phyloP scores from a whole-genome alignment of 2,797 vertebrate species.

The Spinus pinus region DNA sequence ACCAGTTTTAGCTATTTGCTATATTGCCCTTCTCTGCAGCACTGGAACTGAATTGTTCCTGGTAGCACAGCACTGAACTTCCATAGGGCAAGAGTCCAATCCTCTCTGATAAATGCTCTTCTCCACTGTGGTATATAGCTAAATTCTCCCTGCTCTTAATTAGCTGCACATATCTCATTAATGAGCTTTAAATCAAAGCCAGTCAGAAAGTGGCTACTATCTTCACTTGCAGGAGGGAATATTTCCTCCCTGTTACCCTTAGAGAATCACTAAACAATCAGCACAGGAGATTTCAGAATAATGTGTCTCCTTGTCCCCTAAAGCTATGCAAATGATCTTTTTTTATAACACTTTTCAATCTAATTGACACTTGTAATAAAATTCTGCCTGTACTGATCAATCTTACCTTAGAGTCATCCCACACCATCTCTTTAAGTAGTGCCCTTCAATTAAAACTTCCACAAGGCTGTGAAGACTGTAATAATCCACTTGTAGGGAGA shows the following conservation, averaged over 20 bases:
- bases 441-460: slow-evolving; percentile 60
- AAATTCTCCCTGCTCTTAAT: slow-evolving; percentile 53
- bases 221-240: slow-evolving; percentile 45
- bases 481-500: slow-evolving; percentile 53
- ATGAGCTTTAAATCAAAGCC: slow-evolving; percentile 54
- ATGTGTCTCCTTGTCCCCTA: slow-evolving; percentile 54
- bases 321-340: slow-evolving; percentile 65
- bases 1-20: slow-evolving; percentile 1
- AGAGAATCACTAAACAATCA: slow-evolving; percentile 54
- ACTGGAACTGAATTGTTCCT: background rate
- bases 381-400: slow-evolving; percentile 58
- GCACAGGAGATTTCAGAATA: slow-evolving; percentile 63
- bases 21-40: background rate
- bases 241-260: slow-evolving; percentile 37
- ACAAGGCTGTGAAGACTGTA: slow-evolving; percentile 37
- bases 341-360: slow-evolving; percentile 68
- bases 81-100: slow-evolving; percentile 18
- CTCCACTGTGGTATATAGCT: slow-evolving; percentile 25
- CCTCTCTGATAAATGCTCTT: slow-evolving; percentile 51
- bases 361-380: slow-evolving; percentile 71
- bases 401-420: slow-evolving; percentile 53
- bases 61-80: slow-evolving; percentile 23
- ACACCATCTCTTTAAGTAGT: slow-evolving; percentile 47
- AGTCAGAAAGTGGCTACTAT: slow-evolving; percentile 44
- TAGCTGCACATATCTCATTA: slow-evolving; percentile 59